Evolutionary conservation across 2,888 invertebrate species (phyloP).

Genomic region (Tenthredo livida): DNA sequence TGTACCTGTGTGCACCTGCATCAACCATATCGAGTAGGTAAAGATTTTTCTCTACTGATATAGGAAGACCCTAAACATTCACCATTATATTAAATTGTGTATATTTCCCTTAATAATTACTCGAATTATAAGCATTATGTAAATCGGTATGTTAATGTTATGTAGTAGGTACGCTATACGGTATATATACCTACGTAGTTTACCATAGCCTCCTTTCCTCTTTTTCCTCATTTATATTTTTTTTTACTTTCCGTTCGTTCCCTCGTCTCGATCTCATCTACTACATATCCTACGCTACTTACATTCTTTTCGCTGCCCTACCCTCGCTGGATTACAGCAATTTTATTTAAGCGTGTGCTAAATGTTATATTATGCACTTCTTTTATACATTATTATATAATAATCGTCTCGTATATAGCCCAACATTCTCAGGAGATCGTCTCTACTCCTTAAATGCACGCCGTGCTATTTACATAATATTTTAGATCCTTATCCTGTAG

Average conservation of each 20-base stretch:
- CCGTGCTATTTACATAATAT: conserved; percentile 75
- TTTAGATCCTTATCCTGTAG: conserved; percentile 65
- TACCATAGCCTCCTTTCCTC: background rate
- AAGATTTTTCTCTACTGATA: conserved; percentile 69
- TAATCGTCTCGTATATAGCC: background rate
- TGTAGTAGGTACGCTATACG: conserved; percentile 51
- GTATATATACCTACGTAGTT: conserved; percentile 3
- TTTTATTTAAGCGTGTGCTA: conserved; percentile 74
- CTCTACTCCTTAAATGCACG: conserved; percentile 51
- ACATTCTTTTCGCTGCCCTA: conserved; percentile 50
- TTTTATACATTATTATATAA: conserved; percentile 48
- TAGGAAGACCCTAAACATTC: conserved; percentile 71
- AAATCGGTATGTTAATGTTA: conserved; percentile 76
- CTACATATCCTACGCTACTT: background rate
- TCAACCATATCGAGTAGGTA: conserved; percentile 42
- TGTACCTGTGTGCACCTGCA: conserved; percentile 44
- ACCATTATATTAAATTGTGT: conserved; percentile 77
- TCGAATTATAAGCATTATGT: conserved; percentile 78
- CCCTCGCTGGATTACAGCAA: conserved; percentile 73
- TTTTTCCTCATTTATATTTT: background rate
- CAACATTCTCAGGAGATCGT: conserved; percentile 9
- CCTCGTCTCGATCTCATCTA: background rate
- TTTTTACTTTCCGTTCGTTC: conserved; percentile 50
- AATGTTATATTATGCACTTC: conserved; percentile 71
- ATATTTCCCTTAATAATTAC: conserved; percentile 77